Evolutionary conservation across 2,888 invertebrate genomes (phyloP).

Genomic region (Frankliniella intonsa): DNA sequence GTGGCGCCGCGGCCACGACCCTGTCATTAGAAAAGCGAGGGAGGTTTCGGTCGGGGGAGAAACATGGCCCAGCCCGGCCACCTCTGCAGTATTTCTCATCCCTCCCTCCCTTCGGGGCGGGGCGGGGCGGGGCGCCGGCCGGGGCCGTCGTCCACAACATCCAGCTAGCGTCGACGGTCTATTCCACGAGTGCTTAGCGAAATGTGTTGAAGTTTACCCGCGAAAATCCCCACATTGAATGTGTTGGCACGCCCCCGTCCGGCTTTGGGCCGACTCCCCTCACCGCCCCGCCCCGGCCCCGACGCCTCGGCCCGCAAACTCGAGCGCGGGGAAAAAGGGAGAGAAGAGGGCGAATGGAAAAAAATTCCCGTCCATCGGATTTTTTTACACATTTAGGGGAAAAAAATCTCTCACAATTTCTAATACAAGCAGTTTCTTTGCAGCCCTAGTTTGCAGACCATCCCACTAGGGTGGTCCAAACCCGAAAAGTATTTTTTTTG

Average conservation of each 20-base stretch:
- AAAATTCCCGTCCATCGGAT: too few species aligned
- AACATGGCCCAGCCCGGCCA: neutral
- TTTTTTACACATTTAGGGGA: too few species aligned
- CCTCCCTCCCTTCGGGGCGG: neutral
- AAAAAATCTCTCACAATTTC: too few species aligned
- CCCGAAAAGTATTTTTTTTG: too few species aligned
- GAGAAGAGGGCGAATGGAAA: too few species aligned
- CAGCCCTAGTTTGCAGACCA: too few species aligned
- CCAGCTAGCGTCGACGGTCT: neutral
- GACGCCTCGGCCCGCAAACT: neutral
- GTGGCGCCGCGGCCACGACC: too few species aligned
- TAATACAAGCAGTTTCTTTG: too few species aligned
- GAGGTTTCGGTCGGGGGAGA: neutral
- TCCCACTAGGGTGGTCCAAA: too few species aligned
- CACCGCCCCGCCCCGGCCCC: neutral
- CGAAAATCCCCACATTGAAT: conserved; percentile 25
- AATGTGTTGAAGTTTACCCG: conserved; percentile 26
- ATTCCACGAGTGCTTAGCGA: conserved; percentile 24
- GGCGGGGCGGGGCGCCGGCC: neutral
- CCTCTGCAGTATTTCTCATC: neutral
- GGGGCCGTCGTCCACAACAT: neutral
- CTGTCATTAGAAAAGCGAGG: too few species aligned
- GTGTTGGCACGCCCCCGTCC: conserved; percentile 12
- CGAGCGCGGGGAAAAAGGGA: too few species aligned
- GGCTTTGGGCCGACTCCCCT: neutral